A percentile compares a stretch with the other conserved stretches of the same genome.
Conservation (phyloP, 2,888 invertebrate genomes). For the Baccha elongata region DNA sequence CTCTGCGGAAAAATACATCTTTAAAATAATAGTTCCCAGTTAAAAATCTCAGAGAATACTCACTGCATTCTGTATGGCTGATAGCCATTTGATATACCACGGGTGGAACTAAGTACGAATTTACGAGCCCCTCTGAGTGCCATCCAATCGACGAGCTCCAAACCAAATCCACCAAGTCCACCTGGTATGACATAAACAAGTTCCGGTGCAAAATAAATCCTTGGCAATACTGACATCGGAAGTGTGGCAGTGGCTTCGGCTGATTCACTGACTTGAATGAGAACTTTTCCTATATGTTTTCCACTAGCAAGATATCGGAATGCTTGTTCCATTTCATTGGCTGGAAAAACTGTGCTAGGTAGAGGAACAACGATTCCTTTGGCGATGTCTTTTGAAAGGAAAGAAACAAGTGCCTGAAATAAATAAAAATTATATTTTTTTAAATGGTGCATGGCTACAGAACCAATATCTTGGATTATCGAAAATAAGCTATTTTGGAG, state of each 20-base stretch:
- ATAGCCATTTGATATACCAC: conserved; percentile 91
- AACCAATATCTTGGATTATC: too few relatives aligned
- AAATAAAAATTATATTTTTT: neutral
- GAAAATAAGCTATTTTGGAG: too few relatives aligned
- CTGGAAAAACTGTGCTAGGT: conserved; percentile 85
- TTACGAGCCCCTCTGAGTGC: conserved; percentile 91
- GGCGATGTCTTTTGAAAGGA: conserved; percentile 84
- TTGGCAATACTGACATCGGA: conserved; percentile 78
- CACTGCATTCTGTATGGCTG: conserved; percentile 89
- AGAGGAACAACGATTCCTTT: conserved; percentile 88
- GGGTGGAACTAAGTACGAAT: conserved; percentile 90
- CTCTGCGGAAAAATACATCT: conserved; percentile 79
- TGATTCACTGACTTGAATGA: conserved; percentile 81
- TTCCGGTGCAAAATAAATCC: conserved; percentile 78
- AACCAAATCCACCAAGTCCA: conserved; percentile 95
- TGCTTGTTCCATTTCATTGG: conserved; percentile 87
- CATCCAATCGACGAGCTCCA: conserved; percentile 94
- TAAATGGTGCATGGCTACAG: too few relatives aligned
- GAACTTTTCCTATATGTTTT: conserved; percentile 91
- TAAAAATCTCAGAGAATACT: conserved; percentile 53
- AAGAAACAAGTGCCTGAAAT: conserved; percentile 22
- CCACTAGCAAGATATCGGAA: conserved; percentile 87
- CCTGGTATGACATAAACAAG: conserved; percentile 86
- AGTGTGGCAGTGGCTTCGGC: conserved; percentile 75
- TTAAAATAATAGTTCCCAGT: neutral